Evolutionary conservation across 2,797 vertebrate genomes (phyloP).

Genomic region (Mus minutoides): DNA sequence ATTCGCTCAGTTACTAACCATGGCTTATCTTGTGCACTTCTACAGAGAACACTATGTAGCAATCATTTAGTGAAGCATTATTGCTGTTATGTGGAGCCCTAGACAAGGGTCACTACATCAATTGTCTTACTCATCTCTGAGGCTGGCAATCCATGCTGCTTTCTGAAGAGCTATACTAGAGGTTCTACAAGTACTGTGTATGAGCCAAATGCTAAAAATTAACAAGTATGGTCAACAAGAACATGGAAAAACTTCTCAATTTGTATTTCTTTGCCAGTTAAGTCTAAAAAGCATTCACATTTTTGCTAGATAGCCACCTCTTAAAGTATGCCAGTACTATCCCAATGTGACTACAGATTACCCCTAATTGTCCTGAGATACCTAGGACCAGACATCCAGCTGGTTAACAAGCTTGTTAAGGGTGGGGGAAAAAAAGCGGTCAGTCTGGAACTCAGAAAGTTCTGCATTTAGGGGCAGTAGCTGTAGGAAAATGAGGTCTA

Average conservation of each 20-base stretch:
- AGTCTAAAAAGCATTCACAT: neutral
- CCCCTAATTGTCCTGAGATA: neutral
- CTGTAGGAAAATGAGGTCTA: neutral
- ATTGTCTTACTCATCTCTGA: too few species aligned
- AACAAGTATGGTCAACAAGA: neutral
- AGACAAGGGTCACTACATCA: neutral
- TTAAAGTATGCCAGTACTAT: neutral
- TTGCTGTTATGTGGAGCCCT: neutral
- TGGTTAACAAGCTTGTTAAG: neutral
- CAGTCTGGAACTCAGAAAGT: neutral
- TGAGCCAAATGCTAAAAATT: neutral
- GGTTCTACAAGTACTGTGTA: accelerated
- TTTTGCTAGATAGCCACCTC: neutral
- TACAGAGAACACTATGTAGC: neutral
- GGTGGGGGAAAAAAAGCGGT: neutral
- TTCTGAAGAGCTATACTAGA: neutral
- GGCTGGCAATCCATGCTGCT: neutral
- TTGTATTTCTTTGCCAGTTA: neutral
- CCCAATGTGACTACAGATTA: accelerated
- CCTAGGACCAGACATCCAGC: neutral
- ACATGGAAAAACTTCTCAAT: accelerated
- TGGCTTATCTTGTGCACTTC: neutral
- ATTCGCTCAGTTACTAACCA: neutral
- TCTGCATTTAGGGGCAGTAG: neutral
- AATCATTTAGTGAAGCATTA: neutral